Evolutionary conservation across 2,888 invertebrate species (phyloP).

Genomic region (Drosophila gaucha): DNA sequence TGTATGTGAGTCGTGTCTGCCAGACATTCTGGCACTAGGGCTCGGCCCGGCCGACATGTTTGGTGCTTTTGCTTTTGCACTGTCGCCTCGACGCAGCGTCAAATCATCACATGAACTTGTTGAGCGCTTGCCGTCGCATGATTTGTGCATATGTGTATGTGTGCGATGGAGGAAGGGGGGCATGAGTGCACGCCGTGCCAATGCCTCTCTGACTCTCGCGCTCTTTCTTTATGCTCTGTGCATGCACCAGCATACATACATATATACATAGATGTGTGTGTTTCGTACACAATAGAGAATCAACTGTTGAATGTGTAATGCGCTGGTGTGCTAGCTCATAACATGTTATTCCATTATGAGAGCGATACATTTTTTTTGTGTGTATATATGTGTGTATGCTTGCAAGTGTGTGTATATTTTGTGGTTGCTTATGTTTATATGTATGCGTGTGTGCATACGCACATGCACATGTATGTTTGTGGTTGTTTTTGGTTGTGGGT

Average conservation of each 20-base stretch:
- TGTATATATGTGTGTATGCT: constrained; percentile 5
- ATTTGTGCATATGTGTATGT: constrained; percentile 8
- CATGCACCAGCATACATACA: constrained; percentile 10
- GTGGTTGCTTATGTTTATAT: constrained; percentile 26
- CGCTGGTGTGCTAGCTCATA: constrained; percentile 49
- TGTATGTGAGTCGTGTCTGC: constrained; percentile 71
- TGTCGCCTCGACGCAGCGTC: constrained; percentile 50
- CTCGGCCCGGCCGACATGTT: constrained; percentile 56
- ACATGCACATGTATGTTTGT: constrained; percentile 8
- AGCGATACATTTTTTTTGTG: constrained; percentile 74
- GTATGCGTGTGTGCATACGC: not conserved
- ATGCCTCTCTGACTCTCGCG: constrained; percentile 29
- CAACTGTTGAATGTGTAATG: constrained; percentile 77
- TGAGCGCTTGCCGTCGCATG: constrained; percentile 50
- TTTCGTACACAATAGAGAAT: constrained; percentile 53
- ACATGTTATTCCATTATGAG: constrained; percentile 43
- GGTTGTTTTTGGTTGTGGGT: constrained; percentile 64
- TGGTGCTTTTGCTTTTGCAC: constrained; percentile 50
- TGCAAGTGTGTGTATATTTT: constrained; percentile 1
- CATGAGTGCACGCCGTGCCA: constrained; percentile 28
- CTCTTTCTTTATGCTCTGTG: constrained; percentile 35
- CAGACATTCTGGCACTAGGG: constrained; percentile 83
- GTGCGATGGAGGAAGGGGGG: constrained; percentile 1
- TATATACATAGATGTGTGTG: constrained; percentile 4
- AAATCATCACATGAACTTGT: constrained; percentile 65